Base-by-base conservation (phyloP, 23 tunicate genomes). In the Halocynthia aurantium region DNA sequence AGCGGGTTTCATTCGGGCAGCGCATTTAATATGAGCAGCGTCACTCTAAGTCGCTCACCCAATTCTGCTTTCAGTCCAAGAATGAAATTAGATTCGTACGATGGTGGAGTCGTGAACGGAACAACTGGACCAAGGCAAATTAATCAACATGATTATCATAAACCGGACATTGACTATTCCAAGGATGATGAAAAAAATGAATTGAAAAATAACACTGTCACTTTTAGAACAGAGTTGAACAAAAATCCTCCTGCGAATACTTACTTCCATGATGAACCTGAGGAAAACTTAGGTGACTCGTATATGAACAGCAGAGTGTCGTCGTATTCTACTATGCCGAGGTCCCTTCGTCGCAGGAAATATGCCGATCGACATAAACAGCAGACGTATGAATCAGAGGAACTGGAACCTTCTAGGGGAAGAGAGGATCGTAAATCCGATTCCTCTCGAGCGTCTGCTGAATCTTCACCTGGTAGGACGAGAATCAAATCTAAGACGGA, bases 21-120 rank as follows among this genome's bases (percentile, higher is more conserved):
- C 10, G 56, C 54, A 52, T 31, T 31, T 4, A 31, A 31, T 31
- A n/a, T 21, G 8, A 73, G 80, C 9, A 70, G 72, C 51, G 71
- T 64, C 10, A 62, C 80, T 10, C 54, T 85, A 7, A 67, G 58
- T 13, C 78, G 73, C 0, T 85, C 90, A 21, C 83, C 84, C 2
- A 85, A 85, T 62, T 85, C 90, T 52, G 90, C 90, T 8, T 85
- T 85, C 52, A 85, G 90, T 53, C 84, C 84, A 6, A 64, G 83
- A 52, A 71, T 51, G 51, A 71, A 22, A 51, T 71, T 54, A 44
- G 76, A 51, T 10, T 31, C 44, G 44, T 31, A 31, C 44, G 44
- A 31, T 31, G 44, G 44, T 0, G 44, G 44, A 31, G 4, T 31
- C 44, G 44, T 31, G 44, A 31, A 31, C 44, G 44, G 44, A 31